phyloP scores from a whole-genome alignment of 2,797 vertebrate genomes.

The Octomys mimax region DNA sequence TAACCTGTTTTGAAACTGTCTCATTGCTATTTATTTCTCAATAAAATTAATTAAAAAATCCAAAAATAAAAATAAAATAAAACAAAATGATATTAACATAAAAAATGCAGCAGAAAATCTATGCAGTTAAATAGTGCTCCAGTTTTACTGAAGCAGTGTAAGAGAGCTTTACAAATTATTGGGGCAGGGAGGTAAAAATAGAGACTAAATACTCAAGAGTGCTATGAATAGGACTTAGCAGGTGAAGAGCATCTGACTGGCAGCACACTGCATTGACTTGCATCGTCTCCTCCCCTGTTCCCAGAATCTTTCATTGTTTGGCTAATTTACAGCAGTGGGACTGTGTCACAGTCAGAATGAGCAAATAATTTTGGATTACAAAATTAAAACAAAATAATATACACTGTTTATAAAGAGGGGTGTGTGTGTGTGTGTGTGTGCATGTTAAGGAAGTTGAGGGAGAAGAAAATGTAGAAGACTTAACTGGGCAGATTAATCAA shows the following conservation, averaged over 20 bases:
- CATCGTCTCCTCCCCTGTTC: background rate
- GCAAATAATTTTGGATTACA: background rate
- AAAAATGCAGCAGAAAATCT: background rate
- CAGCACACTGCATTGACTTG: background rate
- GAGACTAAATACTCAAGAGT: constrained; percentile 41
- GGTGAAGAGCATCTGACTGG: constrained; percentile 34
- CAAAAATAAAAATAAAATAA: too few relatives aligned
- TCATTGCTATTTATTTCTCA: too few relatives aligned
- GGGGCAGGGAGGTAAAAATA: constrained; percentile 20
- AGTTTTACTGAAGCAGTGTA: background rate
- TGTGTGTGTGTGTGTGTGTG: background rate
- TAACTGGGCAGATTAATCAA: constrained; percentile 22
- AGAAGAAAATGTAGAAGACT: background rate
- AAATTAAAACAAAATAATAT: background rate
- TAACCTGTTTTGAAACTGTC: too few relatives aligned
- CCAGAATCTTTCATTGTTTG: constrained; percentile 43
- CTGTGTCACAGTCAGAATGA: background rate
- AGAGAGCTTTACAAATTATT: constrained; percentile 43
- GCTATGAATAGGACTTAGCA: constrained; percentile 44
- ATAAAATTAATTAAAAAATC: too few relatives aligned
- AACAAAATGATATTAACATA: too few relatives aligned
- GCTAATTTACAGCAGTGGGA: background rate
- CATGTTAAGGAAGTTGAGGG: background rate
- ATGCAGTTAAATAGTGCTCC: background rate
- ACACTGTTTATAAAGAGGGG: background rate